Conservation (phyloP, 2,797 vertebrate species). For the Cossypha heuglini region DNA sequence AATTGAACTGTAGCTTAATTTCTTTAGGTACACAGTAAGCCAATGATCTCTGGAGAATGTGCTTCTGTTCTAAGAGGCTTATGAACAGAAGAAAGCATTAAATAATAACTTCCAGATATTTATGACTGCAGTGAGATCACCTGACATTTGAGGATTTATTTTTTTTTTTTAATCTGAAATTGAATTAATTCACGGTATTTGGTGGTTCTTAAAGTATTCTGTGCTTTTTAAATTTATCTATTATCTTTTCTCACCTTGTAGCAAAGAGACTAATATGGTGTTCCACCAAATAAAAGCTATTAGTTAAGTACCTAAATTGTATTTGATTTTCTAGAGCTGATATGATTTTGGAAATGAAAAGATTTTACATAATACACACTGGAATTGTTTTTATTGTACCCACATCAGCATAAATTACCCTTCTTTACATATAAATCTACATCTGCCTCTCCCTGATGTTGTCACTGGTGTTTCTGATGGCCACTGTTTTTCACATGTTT, state of each 20-base stretch:
- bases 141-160: background rate
- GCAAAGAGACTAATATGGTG: background rate
- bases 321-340: background rate
- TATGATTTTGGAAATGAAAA: background rate
- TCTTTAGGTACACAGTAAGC: conserved; percentile 18
- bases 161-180: background rate
- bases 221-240: background rate
- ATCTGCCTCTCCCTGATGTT: background rate
- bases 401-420: background rate
- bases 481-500: background rate
- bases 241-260: background rate
- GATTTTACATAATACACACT: background rate
- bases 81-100: background rate
- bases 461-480: background rate
- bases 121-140: background rate
- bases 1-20: conserved; percentile 38
- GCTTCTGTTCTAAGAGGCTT: conserved; percentile 28
- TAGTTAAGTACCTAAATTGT: background rate
- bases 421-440: background rate
- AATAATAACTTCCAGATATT: conserved; percentile 34
- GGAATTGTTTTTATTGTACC: background rate
- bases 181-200: background rate
- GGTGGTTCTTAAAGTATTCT: background rate
- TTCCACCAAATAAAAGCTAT: background rate
- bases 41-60: conserved; percentile 22